These are phyloP conservation scores for Helicoverpa zea DNA, from an alignment of 1,140 invertebrate genomes.

Conservation along the genomic window DNA sequence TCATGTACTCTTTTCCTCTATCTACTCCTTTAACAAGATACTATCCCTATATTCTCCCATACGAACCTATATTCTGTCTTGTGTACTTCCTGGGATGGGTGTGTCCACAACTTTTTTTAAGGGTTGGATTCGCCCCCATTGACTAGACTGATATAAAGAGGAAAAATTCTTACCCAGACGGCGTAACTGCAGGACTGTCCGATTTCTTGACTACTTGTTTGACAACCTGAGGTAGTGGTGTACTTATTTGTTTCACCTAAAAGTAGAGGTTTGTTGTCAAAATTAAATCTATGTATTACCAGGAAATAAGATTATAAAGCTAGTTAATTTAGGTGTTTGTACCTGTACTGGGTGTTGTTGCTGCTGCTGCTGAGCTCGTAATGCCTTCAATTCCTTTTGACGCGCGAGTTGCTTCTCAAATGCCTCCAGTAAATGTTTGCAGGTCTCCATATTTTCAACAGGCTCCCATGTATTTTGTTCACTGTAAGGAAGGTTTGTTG, in stretches of 20 bases:
- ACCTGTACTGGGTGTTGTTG: slow-evolving; percentile 80
- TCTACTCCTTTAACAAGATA: too few species aligned
- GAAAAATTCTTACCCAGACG: slow-evolving; percentile 77
- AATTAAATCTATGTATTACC: too few species aligned
- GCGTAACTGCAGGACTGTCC: slow-evolving; percentile 76
- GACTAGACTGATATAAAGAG: not conserved
- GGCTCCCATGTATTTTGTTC: slow-evolving; percentile 94
- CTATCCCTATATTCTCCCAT: too few species aligned
- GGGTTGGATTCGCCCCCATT: too few species aligned
- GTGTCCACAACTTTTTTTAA: too few species aligned
- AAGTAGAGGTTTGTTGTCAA: slow-evolving; percentile 11
- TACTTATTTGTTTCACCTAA: slow-evolving; percentile 79
- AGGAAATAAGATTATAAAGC: too few species aligned
- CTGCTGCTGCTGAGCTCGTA: slow-evolving; percentile 81
- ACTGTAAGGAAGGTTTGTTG: slow-evolving; percentile 72
- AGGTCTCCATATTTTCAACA: slow-evolving; percentile 90
- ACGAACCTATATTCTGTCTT: too few species aligned
- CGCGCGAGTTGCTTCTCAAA: slow-evolving; percentile 93
- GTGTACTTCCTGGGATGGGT: not conserved
- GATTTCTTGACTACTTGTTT: slow-evolving; percentile 76
- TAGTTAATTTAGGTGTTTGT: not conserved
- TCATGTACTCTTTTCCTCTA: too few species aligned
- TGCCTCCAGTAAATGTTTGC: slow-evolving; percentile 91
- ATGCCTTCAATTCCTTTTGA: slow-evolving; percentile 90
- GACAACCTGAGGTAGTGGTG: slow-evolving; percentile 76